Evolutionary conservation across 92 coral and sea anemone species (phyloP), one percentile per base, ranked within the genome.

Genomic region (Epizoanthus rinbou): DNA sequence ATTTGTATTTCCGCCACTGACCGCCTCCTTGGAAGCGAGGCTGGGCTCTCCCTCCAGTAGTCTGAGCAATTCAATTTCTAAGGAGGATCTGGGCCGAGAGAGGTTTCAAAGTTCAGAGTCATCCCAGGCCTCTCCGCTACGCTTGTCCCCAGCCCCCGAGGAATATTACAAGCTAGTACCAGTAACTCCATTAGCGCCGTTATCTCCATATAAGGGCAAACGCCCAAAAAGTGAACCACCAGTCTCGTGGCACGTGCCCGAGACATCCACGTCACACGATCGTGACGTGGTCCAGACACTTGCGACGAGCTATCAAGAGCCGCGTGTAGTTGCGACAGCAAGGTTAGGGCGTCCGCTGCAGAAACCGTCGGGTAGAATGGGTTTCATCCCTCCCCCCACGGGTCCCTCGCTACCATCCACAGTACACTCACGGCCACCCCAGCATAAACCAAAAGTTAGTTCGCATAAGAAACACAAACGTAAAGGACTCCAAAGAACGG

Each of bases 91-190:
- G 81, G 37, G 87, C 53, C 57, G 80, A 69, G 80, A 76, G 71
- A 87, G 73, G 62, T 66, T 22, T 23, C 84, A 56, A 47, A 86
- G 58, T 65, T 82, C 19, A 28, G 65, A 81, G 39, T 88, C 89
- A 41, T 85, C 93, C 18, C 92, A 78, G 73, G 67, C 82, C 79
- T 74, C 91, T 4, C 89, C 92, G 18, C 80, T 93, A n/a, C 94
- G 90, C 81, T 83, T 93, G 21, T 93, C 97, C 13, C 97, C 97
- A 47, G 97, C 97, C 47, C 97, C 97, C 17, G 94, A 93, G 81
- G 97, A 93, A 59, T 93, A 93, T 74, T 93, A 93, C 76, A 85
- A 73, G 73, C 87, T 93, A 15, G 97, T 93, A 10, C 97, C 97
- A 19, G 57, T 93, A 37, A 91, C 97, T 6, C 97, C 97, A 23